Base-by-base conservation (phyloP, 2,113 vertebrate genomes). In the Elephantulus edwardii region DNA sequence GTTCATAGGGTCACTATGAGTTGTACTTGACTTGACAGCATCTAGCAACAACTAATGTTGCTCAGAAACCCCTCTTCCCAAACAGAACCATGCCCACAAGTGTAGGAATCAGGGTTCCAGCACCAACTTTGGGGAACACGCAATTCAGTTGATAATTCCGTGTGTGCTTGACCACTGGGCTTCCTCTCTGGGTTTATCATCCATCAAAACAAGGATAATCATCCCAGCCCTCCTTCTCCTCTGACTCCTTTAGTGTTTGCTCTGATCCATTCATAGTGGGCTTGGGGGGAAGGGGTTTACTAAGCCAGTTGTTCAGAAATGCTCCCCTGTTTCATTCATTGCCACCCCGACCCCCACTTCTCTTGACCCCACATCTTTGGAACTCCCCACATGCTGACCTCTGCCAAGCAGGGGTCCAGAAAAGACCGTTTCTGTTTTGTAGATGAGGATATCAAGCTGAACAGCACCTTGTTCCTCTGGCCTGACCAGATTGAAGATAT, bases 361-460 rank as follows among this genome's bases (percentile, higher is more conserved):
- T 9, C 6, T 74, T 71, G 10, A 83, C 44, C 24, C 79, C 48
- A 66, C 60, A 8, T 24, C 50, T n/a, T 89, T 68, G 11, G 44
- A 35, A 12, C 60, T 13, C 11, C 8, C 22, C 58, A 24, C 58
- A 60, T 60, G 58, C 58, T 60, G 58, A 60, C 58, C 58, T 20
- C 14, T 52, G 48, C 20, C 24, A 12, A 72, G 16, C 62, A 48
- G 35, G 35, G 46, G 75, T 70, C 24, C 54, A 14, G 30, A 93
- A 33, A 52, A n/a, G 28, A 44, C 71, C 62, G 5, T 92, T 1
- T 93, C 17, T 94, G 83, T 93, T 77, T 92, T 95, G 42, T 93
- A 99, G 99, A 46, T 80, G 98, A 98, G 71, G 98, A 99, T 91
- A 92, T 99, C 91, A 98, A 97, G 84, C 91, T 99, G 95, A 99